phyloP scores from a whole-genome alignment of 2,797 vertebrate genomes.

The Spinus pinus region DNA sequence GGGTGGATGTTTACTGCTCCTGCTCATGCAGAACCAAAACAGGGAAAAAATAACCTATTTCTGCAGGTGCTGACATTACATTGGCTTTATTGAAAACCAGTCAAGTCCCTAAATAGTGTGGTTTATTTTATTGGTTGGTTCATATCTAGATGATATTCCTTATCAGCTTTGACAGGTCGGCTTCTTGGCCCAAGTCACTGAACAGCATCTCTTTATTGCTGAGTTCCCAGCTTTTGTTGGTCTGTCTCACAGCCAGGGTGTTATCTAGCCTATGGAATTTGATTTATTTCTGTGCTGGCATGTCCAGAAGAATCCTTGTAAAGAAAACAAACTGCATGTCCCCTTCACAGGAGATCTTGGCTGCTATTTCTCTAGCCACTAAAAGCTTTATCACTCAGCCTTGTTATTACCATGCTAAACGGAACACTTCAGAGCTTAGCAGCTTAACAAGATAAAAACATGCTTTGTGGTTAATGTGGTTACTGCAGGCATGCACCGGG shows the following conservation, averaged over 20 bases:
- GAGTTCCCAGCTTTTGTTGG: constrained; percentile 9
- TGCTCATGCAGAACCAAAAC: not conserved
- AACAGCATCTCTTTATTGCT: not conserved
- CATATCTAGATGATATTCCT: not conserved
- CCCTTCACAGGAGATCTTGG: constrained; percentile 48
- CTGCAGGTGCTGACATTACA: not conserved
- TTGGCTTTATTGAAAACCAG: not conserved
- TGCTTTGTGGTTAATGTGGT: constrained; percentile 65
- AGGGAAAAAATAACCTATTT: not conserved
- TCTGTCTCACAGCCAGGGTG: not conserved
- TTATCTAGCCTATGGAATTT: constrained; percentile 10
- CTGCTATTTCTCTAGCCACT: constrained; percentile 52
- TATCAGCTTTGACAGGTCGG: constrained; percentile 17
- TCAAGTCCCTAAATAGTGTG: not conserved
- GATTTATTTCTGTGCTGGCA: constrained; percentile 43
- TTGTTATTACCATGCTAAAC: constrained; percentile 66
- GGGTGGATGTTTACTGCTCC: not conserved
- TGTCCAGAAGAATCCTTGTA: constrained; percentile 19
- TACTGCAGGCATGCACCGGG: constrained; percentile 51
- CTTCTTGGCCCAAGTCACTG: not conserved
- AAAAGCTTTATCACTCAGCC: constrained; percentile 66
- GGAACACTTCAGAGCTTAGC: constrained; percentile 59
- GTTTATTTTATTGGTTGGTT: not conserved
- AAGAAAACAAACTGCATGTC: constrained; percentile 44
- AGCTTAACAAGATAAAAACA: constrained; percentile 64